Percentiles rank a stretch among this genome's conserved stretches.
Evolutionary conservation across 2,797 vertebrate species (phyloP).

Genomic region (Coccyzus lansbergi): DNA sequence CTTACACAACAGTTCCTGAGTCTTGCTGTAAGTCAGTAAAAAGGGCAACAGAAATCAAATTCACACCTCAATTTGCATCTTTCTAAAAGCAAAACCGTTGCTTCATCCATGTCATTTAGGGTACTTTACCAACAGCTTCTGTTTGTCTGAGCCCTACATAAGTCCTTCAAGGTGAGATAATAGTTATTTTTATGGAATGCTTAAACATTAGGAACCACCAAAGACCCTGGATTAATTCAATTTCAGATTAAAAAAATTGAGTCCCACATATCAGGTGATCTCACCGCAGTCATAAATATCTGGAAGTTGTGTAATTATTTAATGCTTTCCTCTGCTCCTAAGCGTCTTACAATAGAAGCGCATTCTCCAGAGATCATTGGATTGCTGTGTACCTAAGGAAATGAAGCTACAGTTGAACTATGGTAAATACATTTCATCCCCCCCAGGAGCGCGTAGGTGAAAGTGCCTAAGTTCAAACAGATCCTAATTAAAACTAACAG

Average conservation of each 20-base stretch:
- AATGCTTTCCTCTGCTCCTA: slow-evolving; percentile 13
- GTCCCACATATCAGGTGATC: not conserved
- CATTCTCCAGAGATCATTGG: slow-evolving; percentile 33
- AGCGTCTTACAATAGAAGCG: slow-evolving; percentile 32
- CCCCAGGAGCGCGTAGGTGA: not conserved
- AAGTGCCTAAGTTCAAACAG: slow-evolving; percentile 27
- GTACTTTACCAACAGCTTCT: not conserved
- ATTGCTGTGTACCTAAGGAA: slow-evolving; percentile 39
- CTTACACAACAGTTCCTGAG: not conserved
- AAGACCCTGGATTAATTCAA: not conserved
- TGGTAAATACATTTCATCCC: slow-evolving; percentile 45
- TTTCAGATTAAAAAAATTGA: not conserved
- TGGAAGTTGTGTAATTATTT: slow-evolving; percentile 36
- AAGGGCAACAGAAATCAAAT: not conserved
- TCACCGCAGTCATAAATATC: slow-evolving; percentile 10
- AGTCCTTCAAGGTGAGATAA: not conserved
- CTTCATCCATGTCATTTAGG: not conserved
- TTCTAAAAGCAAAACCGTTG: not conserved
- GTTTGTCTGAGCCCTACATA: not conserved
- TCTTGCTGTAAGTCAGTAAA: not conserved
- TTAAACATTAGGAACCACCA: not conserved
- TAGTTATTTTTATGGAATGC: not conserved
- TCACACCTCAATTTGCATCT: not conserved
- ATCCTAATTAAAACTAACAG: slow-evolving; percentile 6
- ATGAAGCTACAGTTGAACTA: slow-evolving; percentile 41